Percentiles rank a stretch among this genome's conserved stretches.
Conservation (phyloP, 35 echinoderm and acorn worm genomes). For the Ophioderma brevispina region DNA sequence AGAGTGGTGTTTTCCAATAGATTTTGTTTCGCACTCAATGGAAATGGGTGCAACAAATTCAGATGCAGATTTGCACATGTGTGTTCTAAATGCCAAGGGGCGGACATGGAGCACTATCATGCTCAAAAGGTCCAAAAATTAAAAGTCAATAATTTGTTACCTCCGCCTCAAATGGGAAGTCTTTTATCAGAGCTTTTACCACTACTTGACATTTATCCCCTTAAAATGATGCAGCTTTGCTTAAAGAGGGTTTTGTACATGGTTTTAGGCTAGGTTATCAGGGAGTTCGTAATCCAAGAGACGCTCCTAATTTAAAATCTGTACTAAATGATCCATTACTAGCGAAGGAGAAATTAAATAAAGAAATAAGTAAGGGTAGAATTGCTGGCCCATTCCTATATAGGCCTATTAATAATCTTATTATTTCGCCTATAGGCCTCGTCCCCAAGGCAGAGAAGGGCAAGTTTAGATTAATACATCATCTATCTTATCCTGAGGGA, state of each 20-base stretch:
- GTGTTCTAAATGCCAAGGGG: not conserved
- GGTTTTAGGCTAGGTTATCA: not conserved
- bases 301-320: not conserved
- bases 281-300: not conserved
- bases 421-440: not conserved
- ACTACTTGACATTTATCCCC: not conserved
- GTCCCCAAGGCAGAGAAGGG: not conserved
- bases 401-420: not conserved
- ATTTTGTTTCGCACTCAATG: not conserved
- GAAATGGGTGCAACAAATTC: not conserved
- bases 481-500: not conserved
- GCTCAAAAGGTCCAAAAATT: not conserved
- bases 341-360: not conserved
- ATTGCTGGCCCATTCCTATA: not conserved
- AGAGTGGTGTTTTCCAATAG: too few species aligned
- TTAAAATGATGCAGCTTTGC: not conserved
- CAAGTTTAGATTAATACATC: constrained; percentile 1
- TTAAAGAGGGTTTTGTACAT: not conserved
- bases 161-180: not conserved
- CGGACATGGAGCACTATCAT: not conserved
- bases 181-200: not conserved
- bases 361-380: not conserved
- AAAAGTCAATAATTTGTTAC: not conserved
- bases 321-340: not conserved
- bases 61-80: not conserved